phyloP scores from a whole-genome alignment of 2,113 vertebrate species.

The Gymnocephalus cernua region DNA sequence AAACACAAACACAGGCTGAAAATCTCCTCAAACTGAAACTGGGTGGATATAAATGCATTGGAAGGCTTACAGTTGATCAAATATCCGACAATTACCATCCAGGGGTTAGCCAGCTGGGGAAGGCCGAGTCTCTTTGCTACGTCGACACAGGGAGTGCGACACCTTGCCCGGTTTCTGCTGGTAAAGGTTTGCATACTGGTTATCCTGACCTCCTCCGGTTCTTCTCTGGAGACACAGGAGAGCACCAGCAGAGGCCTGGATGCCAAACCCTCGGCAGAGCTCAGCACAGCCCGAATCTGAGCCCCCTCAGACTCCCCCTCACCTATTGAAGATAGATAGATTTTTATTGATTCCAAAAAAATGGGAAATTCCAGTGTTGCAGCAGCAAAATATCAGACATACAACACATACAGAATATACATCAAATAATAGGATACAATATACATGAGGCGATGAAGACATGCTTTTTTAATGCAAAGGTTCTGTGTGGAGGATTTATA shows the following conservation, averaged over 20 bases:
- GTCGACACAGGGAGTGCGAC: constrained; percentile 88
- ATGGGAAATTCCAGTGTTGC: no score
- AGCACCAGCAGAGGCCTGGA: constrained; percentile 91
- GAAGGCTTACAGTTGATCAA: not conserved
- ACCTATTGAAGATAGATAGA: no score
- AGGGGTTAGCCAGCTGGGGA: constrained; percentile 85
- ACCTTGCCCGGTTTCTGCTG: constrained; percentile 24
- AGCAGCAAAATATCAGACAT: no score
- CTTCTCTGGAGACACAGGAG: constrained; percentile 87
- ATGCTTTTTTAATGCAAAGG: not conserved
- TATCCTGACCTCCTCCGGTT: constrained; percentile 9
- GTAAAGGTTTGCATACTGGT: not conserved
- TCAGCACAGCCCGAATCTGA: constrained; percentile 88
- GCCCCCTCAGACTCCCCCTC: constrained; percentile 85
- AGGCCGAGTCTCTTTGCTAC: constrained; percentile 90
- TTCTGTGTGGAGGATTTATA: not conserved
- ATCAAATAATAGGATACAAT: no score
- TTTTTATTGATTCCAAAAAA: no score
- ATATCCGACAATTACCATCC: constrained; percentile 88
- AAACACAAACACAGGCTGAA: constrained; percentile 8
- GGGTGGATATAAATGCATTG: not conserved
- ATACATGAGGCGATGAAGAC: no score
- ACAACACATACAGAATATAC: no score
- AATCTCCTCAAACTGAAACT: not conserved
- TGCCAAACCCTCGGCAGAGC: constrained; percentile 79